A percentile compares a stretch with the other conserved stretches of the same genome.
phyloP scores from a whole-genome alignment of 2,113 vertebrate genomes.

The Ctenodactylus gundi region DNA sequence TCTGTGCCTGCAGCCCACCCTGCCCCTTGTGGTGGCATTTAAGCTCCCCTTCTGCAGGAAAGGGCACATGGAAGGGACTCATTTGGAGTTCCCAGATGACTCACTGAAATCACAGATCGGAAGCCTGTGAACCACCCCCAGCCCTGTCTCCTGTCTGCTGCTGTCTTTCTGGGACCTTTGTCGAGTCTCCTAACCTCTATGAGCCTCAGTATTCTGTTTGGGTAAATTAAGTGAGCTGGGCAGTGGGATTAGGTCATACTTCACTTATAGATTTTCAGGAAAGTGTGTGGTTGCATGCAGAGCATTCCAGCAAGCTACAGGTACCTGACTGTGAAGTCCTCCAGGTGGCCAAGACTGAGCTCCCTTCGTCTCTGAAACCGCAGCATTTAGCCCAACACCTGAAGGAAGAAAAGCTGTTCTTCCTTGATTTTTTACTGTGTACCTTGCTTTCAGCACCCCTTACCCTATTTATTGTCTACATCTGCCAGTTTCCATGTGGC shows the following conservation, averaged over 20 bases:
- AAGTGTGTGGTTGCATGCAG: neutral
- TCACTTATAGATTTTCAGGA: neutral
- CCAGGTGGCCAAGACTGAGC: neutral
- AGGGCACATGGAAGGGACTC: neutral
- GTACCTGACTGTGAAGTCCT: neutral
- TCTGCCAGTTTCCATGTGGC: neutral
- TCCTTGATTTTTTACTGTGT: neutral
- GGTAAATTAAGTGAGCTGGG: neutral
- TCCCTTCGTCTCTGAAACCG: neutral
- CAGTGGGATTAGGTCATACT: neutral
- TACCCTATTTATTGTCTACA: neutral
- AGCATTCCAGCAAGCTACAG: neutral
- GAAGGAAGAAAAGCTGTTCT: neutral
- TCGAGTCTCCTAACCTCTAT: neutral
- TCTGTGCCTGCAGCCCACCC: neutral
- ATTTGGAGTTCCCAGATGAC: neutral
- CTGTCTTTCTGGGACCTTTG: neutral
- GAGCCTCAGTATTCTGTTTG: slow-evolving; percentile 14
- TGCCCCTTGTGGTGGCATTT: neutral
- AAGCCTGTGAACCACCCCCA: neutral
- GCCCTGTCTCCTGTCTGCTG: neutral
- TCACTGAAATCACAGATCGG: neutral
- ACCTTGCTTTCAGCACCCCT: neutral
- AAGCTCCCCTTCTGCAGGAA: neutral
- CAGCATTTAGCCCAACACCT: neutral